A percentile compares a stretch with the other conserved stretches of the same genome.
phyloP scores from a whole-genome alignment of 2,888 invertebrate genomes.

The Macropis europaea region DNA sequence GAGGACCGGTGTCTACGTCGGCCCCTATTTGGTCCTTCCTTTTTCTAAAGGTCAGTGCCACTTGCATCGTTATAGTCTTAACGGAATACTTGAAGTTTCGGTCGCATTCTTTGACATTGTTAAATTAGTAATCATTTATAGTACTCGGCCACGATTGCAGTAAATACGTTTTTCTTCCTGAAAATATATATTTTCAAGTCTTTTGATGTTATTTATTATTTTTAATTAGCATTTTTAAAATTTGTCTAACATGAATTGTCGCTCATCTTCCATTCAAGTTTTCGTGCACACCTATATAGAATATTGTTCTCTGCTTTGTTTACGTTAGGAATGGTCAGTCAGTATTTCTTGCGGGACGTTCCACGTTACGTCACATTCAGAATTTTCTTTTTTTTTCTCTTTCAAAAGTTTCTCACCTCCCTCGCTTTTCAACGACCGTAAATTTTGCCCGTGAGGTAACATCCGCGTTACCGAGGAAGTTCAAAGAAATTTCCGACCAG shows the following conservation, averaged over 20 bases:
- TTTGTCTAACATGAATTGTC: neutral
- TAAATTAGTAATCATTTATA: no score
- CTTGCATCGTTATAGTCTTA: no score
- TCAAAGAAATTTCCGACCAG: conserved; percentile 75
- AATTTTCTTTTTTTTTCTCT: neutral
- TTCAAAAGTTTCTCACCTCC: conserved; percentile 42
- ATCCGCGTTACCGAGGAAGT: conserved; percentile 63
- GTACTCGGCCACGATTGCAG: no score
- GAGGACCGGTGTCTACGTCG: conserved; percentile 32
- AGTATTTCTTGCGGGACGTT: no score
- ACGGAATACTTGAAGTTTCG: no score
- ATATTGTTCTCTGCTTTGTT: no score
- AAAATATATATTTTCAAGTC: no score
- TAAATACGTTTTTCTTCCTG: no score
- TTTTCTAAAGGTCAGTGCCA: conserved; percentile 58
- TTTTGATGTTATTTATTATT: conserved; percentile 17
- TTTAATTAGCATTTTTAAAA: neutral
- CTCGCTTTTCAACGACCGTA: conserved; percentile 54
- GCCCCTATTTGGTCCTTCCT: conserved; percentile 27
- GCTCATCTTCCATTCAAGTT: no score
- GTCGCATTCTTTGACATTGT: no score
- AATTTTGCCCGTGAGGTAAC: conserved; percentile 55
- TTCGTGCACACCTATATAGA: no score
- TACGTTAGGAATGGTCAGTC: conserved; percentile 2
- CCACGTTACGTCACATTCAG: conserved; percentile 9